Evolutionary conservation across 2,888 invertebrate genomes (phyloP).

Genomic region (Pollenia amentaria): DNA sequence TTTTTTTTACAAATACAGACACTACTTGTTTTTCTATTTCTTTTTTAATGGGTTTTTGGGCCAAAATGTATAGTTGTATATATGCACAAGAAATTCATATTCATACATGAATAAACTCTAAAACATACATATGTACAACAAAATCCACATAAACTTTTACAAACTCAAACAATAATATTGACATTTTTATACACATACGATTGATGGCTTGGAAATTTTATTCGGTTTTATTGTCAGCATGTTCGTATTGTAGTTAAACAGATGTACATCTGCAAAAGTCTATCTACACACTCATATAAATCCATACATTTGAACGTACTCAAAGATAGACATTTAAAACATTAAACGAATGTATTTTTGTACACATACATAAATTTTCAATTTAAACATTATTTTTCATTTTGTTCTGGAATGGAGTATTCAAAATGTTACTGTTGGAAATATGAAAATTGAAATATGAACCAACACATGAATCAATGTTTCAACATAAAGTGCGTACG

Average conservation of each 20-base stretch:
- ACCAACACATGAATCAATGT: conserved; percentile 47
- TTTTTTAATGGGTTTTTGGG: conserved; percentile 33
- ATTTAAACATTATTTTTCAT: conserved; percentile 49
- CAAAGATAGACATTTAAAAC: conserved; percentile 29
- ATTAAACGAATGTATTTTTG: conserved; percentile 44
- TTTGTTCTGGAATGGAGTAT: conserved; percentile 21
- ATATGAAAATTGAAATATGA: conserved; percentile 57
- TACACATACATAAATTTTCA: conserved; percentile 57
- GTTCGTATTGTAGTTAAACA: conserved; percentile 44
- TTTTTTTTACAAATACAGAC: neutral
- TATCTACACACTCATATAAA: conserved; percentile 26
- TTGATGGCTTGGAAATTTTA: conserved; percentile 64
- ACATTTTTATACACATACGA: conserved; percentile 54
- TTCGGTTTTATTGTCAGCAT: conserved; percentile 62
- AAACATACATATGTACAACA: neutral
- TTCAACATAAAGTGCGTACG: conserved; percentile 35
- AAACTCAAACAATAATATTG: conserved; percentile 61
- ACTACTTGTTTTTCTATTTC: conserved; percentile 1
- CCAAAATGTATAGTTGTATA: conserved; percentile 1
- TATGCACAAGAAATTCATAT: conserved; percentile 27
- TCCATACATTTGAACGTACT: conserved; percentile 11
- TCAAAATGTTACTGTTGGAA: conserved; percentile 32
- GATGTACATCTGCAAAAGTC: conserved; percentile 35
- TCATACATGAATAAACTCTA: conserved; percentile 50
- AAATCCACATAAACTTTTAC: conserved; percentile 40